Conservation (phyloP, 2,888 invertebrate species). For the Hetaerina titia region DNA sequence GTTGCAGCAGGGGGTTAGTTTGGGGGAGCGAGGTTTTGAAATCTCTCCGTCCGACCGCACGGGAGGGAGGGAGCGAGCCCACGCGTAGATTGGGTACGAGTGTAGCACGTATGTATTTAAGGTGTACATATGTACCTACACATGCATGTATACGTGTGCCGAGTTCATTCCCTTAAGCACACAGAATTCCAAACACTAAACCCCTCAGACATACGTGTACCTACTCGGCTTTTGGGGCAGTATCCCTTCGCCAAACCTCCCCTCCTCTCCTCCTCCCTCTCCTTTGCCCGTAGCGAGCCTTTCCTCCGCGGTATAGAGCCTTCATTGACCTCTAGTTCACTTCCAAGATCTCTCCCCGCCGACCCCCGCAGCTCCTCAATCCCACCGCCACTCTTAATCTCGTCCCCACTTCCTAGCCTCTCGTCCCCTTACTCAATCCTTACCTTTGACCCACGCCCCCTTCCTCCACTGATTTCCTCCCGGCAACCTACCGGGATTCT, state of each 20-base stretch:
- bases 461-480: background rate
- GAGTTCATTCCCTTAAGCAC: constrained; percentile 32
- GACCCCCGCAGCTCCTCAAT: background rate
- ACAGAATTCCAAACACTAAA: constrained; percentile 21
- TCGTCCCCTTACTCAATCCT: background rate
- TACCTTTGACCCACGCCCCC: background rate
- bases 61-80: background rate
- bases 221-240: background rate
- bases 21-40: constrained; percentile 25
- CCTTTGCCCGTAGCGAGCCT: background rate
- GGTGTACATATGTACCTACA: too few species aligned
- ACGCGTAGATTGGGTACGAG: background rate
- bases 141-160: background rate
- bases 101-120: background rate
- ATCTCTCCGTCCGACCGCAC: constrained; percentile 41
- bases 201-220: background rate
- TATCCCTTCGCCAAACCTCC: background rate
- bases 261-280: background rate
- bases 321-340: background rate
- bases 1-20: constrained; percentile 9
- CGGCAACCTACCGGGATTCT: background rate
- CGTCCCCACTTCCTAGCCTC: background rate
- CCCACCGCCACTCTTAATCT: background rate
- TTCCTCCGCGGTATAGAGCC: background rate
- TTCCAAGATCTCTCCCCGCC: background rate